Evolutionary conservation across 2,888 invertebrate genomes (phyloP), one percentile per base, ranked within the genome.

Genomic region (Halictus quadricinctus): DNA sequence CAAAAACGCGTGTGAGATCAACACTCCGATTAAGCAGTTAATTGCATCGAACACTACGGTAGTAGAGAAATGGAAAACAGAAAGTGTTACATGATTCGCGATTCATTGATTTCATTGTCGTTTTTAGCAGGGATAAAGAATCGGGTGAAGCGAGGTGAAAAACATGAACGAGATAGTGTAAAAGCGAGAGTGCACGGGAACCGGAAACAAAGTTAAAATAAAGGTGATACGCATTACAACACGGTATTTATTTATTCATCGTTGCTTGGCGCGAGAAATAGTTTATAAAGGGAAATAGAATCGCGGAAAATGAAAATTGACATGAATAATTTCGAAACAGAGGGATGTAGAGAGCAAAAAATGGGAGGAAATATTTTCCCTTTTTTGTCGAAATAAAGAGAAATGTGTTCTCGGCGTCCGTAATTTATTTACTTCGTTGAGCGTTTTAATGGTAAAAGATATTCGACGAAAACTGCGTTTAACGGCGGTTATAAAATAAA

Each of bases 281-380:
- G 66, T 69, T 69, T 12, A 21, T 36, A 2, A 41, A 36, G 29
- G 66, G 18, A 3, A 69, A 41, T 69, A 21, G 41, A 41, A 69
- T 36, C 36, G 36, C 1, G 41, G 4, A 8, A 69, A 36, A 69
- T 69, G 36, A 41, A 41, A 41, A 69, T 36, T 41, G 36, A 41
- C 69, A 41, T 41, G 69, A 69, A 69, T 69, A 69, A 69, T 69
- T 41, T 18, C 41, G 36, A 41, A 69, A 69, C 69, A 5, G 69
- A 21, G 3, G 21, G 4, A 69, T 21, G 12, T 12, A 4, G 69
- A 18, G 21, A 18, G 15, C 18, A 15, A 21, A 36, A 69, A 41
- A 18, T 36, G 5, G 10, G 21, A 36, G 18, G 21, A 18, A 21
- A 29, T 2, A 64, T 29, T 64, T 29, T 15, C 6, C n/a, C n/a